Base-by-base conservation (phyloP, 23 tunicate genomes). In the Halocynthia aurantium region DNA sequence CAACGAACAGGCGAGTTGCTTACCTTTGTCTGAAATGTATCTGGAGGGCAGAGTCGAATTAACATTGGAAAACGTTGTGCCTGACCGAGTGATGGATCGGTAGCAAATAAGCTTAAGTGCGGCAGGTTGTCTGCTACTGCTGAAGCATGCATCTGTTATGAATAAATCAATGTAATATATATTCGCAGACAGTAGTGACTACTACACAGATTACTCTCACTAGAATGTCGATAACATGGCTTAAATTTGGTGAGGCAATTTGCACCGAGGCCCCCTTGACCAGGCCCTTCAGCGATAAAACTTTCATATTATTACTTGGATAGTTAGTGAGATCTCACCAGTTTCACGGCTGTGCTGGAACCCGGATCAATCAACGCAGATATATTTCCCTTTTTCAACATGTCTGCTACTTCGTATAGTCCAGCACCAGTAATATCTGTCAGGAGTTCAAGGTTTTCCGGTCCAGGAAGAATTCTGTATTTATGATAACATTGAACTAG, bases 101-200 rank as follows among this genome's bases (percentile, higher is more conserved):
- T 71, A 4, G 83, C 73, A 53, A 81, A 40, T 7, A 86, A 86
- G 5, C 76, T 52, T 21, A 82, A 15, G 52, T 87, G 93, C 7
- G 62, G 66, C 7, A 77, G 52, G 53, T 77, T 52, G 55, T 52
- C 53, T 6, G 19, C 17, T 12, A 62, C 68, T 40, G 82, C 81
- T 8, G 70, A 65, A 8, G 83, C 80, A 57, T 87, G 86, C 61
- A 87, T 77, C 93, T 87, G 50, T 13, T 54, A 74, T 65, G 44
- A 31, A 31, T 31, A 31, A 31, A 65, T 65, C 10, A 10, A 65
- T 65, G 15, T 49, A 15, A 5, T 15, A 20, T 58, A 58, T n/a
- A n/a, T n/a, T n/a, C n/a, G n/a, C n/a, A n/a, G n/a, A n/a, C n/a
- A n/a, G n/a, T n/a, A n/a, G n/a, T n/a, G n/a, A n/a, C n/a, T n/a